Evolutionary conservation across 2,888 invertebrate genomes (phyloP), one percentile per base, ranked within the genome.

Genomic region (Dynastes tityus): DNA sequence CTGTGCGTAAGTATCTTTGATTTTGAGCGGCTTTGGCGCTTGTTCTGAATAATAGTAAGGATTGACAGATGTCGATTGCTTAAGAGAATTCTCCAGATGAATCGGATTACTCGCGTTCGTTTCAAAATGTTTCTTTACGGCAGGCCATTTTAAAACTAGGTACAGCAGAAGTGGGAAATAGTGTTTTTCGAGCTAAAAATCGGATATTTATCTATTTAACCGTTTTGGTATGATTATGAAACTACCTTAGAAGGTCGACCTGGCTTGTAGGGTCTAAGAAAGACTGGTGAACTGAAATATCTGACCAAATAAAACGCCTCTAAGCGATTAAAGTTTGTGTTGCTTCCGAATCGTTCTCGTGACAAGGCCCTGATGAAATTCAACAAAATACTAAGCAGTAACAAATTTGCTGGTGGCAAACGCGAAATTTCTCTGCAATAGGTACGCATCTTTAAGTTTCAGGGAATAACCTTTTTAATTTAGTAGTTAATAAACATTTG

Each of bases 261-360:
- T 45, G 80, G 80, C 6, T 61, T 53, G 37, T 75, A 80, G 4
- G 80, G 80, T 40, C 80, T 65, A 2, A 80, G 37, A 51, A 80
- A 80, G 40, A 80, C 61, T 0, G 76, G 70, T n/a, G 78, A 80
- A 67, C 78, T 71, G 27, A 80, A 80, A 32, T 78, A 80, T 65
- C 64, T 75, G 13, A 78, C 76, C 58, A 80, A 63, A 29, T 70
- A 78, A 45, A 68, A 71, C 13, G 78, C 76, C 51, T 78, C 55
- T n/a, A 77, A 13, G 45, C 58, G 55, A 29, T 79, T 74, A 29
- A 77, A 51, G 45, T 68, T 77, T 67, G 32, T 51, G 8, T 5
- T 53, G 8, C 65, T 71, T n/a, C 63, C 45, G 2, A 64, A 13
- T 11, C 63, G 61, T n/a, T 71, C 63, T 11, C 37, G 45, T 8